Evolutionary conservation across 2,113 vertebrate genomes (phyloP).

Genomic region (Melanocharis versteri): DNA sequence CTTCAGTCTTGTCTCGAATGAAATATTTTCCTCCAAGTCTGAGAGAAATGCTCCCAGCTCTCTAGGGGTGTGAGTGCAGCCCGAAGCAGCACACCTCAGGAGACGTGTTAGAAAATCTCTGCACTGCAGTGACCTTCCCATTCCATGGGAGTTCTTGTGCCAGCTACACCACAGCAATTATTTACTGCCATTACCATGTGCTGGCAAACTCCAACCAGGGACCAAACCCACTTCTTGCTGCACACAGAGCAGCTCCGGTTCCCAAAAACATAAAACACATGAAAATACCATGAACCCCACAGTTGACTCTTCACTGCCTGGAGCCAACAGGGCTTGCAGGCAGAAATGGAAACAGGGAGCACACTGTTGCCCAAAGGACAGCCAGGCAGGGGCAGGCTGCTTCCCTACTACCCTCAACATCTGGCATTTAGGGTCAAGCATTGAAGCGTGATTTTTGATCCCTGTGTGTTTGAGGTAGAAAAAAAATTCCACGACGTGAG

Average conservation of each 20-base stretch:
- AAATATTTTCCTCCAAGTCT: not conserved
- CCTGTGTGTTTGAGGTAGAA: not conserved
- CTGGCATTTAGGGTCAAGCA: not conserved
- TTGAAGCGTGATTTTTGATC: not conserved
- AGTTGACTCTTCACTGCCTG: not conserved
- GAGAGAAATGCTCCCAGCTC: not conserved
- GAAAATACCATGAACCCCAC: not conserved
- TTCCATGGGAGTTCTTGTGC: accelerated
- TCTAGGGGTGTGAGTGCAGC: not conserved
- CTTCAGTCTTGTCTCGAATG: not conserved
- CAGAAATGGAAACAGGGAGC: not conserved
- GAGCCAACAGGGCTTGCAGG: not conserved
- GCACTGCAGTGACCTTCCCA: not conserved
- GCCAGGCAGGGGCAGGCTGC: not conserved
- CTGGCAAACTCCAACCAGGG: not conserved
- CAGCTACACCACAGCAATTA: not conserved
- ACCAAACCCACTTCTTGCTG: not conserved
- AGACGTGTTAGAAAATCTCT: not conserved
- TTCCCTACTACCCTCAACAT: not conserved
- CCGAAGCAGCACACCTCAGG: not conserved
- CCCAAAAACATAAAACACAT: not conserved
- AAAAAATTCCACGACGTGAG: not conserved
- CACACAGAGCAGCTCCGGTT: not conserved
- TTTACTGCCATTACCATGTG: not conserved
- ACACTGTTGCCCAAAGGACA: not conserved